A percentile compares a stretch with the other conserved stretches of the same genome.
These are phyloP conservation scores for Anser brachyrhynchus DNA, from an alignment of 2,113 vertebrate species.

Conservation along the genomic window DNA sequence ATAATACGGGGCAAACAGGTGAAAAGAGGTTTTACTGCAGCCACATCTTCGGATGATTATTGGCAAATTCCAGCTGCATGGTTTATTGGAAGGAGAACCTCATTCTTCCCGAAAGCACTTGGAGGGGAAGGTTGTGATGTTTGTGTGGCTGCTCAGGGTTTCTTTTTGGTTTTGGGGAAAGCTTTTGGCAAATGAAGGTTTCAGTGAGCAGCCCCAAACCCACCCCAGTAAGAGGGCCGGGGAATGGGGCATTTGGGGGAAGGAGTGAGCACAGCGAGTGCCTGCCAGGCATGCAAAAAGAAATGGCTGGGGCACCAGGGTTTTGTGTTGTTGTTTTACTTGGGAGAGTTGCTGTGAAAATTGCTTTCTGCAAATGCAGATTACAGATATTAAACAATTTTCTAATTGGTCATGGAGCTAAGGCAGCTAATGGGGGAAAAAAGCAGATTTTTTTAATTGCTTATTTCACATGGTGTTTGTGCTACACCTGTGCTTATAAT, in stretches of 20 bases:
- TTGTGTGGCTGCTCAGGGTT: not conserved
- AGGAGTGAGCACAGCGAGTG: not conserved
- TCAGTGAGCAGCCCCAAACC: not conserved
- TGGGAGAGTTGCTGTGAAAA: constrained; percentile 78
- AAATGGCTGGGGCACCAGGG: not conserved
- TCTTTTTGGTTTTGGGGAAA: not conserved
- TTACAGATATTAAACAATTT: constrained; percentile 93
- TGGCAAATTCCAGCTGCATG: not conserved
- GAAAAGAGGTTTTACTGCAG: not conserved
- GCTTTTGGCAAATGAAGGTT: not conserved
- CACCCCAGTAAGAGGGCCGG: not conserved
- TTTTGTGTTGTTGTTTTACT: constrained; percentile 47
- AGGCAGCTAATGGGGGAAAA: constrained; percentile 88
- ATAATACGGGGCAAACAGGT: not conserved
- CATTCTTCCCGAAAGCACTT: not conserved
- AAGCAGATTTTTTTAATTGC: constrained; percentile 92
- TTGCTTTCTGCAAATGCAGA: constrained; percentile 90
- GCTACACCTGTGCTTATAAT: constrained; percentile 95
- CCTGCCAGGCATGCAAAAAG: not conserved
- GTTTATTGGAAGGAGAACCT: not conserved
- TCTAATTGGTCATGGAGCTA: constrained; percentile 93
- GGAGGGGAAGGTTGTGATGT: not conserved
- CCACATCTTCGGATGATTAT: not conserved
- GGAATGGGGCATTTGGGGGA: not conserved
- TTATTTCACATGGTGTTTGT: constrained; percentile 88